These are phyloP conservation scores for Ceyx margarethae DNA, from an alignment of 2,113 vertebrate species.

Conservation along the genomic window DNA sequence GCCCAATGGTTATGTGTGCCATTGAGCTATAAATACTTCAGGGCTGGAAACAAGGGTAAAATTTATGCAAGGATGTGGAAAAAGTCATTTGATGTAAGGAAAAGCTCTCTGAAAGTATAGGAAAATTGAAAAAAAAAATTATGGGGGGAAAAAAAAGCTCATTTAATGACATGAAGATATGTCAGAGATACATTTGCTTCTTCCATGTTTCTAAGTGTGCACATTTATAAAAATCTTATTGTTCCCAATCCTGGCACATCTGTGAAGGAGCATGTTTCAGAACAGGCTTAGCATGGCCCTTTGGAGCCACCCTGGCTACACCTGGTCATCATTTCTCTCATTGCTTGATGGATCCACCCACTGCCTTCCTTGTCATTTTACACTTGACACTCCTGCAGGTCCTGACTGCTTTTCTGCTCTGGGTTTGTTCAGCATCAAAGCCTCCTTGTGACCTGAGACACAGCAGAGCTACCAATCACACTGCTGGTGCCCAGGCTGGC, in stretches of 20 bases:
- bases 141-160: not conserved
- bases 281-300: not conserved
- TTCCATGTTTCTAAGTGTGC: not conserved
- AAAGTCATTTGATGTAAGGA: not conserved
- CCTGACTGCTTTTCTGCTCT: not conserved
- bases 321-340: not conserved
- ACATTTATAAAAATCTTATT: not conserved
- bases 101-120: not conserved
- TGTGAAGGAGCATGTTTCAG: not conserved
- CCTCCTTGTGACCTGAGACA: not conserved
- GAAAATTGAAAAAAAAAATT: not conserved
- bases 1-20: conserved; percentile 55
- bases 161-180: not conserved
- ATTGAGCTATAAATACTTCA: conserved; percentile 58
- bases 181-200: not conserved
- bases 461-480: not conserved
- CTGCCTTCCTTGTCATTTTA: fast-evolving
- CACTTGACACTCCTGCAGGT: fast-evolving
- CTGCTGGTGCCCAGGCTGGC: not conserved
- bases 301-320: not conserved
- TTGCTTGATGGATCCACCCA: fast-evolving
- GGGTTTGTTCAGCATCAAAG: not conserved
- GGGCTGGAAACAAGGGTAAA: conserved; percentile 22
- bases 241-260: not conserved
- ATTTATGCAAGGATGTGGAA: conserved; percentile 33